phyloP scores from a whole-genome alignment of 2,113 vertebrate species.

The Thunnus maccoyii region DNA sequence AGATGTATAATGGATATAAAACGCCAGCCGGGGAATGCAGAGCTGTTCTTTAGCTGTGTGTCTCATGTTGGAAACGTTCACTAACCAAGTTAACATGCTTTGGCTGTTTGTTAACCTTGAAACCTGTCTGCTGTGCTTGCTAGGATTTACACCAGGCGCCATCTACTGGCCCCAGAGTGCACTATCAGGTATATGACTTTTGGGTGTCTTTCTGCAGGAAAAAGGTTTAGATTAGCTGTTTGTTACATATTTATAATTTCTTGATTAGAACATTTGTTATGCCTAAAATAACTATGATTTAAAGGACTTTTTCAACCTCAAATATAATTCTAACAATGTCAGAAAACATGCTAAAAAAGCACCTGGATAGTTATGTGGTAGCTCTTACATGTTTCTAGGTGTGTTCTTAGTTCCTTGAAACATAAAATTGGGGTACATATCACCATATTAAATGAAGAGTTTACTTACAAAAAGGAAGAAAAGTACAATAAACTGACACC shows the following conservation, averaged over 20 bases:
- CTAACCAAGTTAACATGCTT: slow-evolving; percentile 57
- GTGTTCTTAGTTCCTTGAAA: neutral
- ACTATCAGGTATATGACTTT: slow-evolving; percentile 90
- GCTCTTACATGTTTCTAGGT: neutral
- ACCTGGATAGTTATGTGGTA: neutral
- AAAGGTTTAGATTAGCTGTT: neutral
- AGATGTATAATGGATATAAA: neutral
- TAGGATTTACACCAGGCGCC: slow-evolving; percentile 86
- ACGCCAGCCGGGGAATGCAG: neutral
- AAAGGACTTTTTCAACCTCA: neutral
- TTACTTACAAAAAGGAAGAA: neutral
- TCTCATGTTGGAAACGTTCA: slow-evolving; percentile 21
- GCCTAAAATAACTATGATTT: neutral
- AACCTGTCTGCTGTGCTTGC: slow-evolving; percentile 68
- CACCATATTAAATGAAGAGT: neutral
- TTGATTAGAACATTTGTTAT: neutral
- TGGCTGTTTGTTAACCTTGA: slow-evolving; percentile 65
- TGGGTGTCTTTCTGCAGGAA: slow-evolving; percentile 23
- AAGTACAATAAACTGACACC: slow-evolving; percentile 12
- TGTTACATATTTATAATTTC: neutral
- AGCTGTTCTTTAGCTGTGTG: slow-evolving; percentile 35
- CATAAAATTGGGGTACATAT: too few species aligned
- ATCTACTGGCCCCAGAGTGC: slow-evolving; percentile 91
- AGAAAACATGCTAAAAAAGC: neutral
- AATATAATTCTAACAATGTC: too few species aligned